Base-by-base conservation (phyloP, 2,113 vertebrate genomes). In the Thamnophis sirtalis region DNA sequence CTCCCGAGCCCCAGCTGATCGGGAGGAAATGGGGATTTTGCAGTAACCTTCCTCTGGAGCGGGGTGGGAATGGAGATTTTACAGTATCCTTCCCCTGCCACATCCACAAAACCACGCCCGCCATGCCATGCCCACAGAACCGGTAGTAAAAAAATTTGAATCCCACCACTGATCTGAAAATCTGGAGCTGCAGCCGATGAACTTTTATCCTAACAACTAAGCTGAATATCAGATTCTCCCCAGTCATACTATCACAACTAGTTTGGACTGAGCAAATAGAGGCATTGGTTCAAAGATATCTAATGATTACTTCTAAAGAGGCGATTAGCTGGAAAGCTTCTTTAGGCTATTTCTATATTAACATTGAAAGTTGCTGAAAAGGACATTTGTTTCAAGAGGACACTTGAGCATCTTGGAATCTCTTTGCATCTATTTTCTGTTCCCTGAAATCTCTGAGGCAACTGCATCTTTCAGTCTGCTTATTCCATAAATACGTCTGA, bases 391-490 rank as follows among this genome's bases (percentile, higher is more conserved):
- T 93, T 53, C 53, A 89, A 89, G 60, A 89, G 48, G 49, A 89
- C 9, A 43, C 15, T 86, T 89, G 88, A 92, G 50, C 3, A n/a
- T 90, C 3, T 6, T 92, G n/a, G 49, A 84, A 88, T 91, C 86
- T 89, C 50, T 91, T 90, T 43, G 80, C 54, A 92, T 86, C 38
- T 90, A 22, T 51, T 89, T 87, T 22, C 15, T 86, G 21, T 51
- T 86, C 48, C n/a, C 93, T 92, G 91, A n/a, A 93, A 68, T 58
- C 28, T 73, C 9, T 87, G 33, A 15, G 58, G 51, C 91, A 93
- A 91, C 80, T 91, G 10, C 63, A 92, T 87, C 60, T 43, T 91
- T 94, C 13, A 90, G 88, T 80, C 92, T 87, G 86, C 63, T 92
- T 17, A 13, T 92, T 28, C 11, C 43, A 89, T 73, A 92, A 90